phyloP scores from a whole-genome alignment of 2,797 vertebrate species.

The Botia kubotai region DNA sequence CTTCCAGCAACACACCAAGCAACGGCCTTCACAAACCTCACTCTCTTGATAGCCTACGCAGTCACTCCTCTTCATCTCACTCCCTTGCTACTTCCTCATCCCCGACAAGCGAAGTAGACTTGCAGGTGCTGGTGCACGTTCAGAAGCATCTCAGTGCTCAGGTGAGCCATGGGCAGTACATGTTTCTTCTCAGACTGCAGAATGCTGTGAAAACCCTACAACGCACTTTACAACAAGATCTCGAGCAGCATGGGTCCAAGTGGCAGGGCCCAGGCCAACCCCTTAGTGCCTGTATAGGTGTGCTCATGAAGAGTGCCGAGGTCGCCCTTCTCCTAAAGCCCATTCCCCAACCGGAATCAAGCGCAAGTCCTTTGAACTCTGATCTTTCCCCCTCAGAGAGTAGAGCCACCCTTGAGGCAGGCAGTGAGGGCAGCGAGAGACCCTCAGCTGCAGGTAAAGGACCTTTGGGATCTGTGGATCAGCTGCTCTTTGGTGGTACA shows the following conservation, averaged over 20 bases:
- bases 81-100: conserved; percentile 63
- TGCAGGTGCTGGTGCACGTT: conserved; percentile 89
- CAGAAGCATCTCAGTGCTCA: conserved; percentile 92
- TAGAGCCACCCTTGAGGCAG: conserved; percentile 76
- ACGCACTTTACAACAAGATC: conserved; percentile 89
- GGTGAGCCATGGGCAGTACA: conserved; percentile 93
- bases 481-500: conserved; percentile 82
- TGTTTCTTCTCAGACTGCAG: conserved; percentile 91
- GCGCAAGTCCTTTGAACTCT: conserved; percentile 75
- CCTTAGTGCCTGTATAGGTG: conserved; percentile 84
- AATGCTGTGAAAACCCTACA: conserved; percentile 88
- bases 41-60: conserved; percentile 73
- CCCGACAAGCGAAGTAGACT: conserved; percentile 79
- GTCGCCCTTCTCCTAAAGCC: conserved; percentile 91
- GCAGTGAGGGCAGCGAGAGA: conserved; percentile 68
- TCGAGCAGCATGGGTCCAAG: conserved; percentile 74
- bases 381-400: conserved; percentile 85
- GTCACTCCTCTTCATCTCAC: conserved; percentile 56
- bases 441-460: conserved; percentile 53
- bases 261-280: conserved; percentile 69
- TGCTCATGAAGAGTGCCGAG: conserved; percentile 91
- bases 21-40: conserved; percentile 80
- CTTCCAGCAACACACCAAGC: conserved; percentile 59
- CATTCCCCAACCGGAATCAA: conserved; percentile 75
- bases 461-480: conserved; percentile 74